Evolutionary conservation across 2,797 vertebrate species (phyloP).

Genomic region (Myotis pilosus): DNA sequence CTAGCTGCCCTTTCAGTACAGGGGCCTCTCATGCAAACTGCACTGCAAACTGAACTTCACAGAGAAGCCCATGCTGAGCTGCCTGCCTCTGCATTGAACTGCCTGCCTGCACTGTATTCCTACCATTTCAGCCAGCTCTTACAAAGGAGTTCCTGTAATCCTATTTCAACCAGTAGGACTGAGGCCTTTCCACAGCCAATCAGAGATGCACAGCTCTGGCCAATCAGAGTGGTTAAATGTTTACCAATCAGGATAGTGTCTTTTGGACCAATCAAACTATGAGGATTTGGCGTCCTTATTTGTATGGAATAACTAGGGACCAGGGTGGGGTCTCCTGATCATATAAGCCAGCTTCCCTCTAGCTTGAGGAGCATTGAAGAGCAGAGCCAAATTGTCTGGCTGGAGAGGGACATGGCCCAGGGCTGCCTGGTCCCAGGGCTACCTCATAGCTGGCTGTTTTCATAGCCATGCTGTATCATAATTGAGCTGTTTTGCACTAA

Average conservation of each 20-base stretch:
- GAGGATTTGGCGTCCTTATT: neutral
- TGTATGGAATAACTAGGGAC: neutral
- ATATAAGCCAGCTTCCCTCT: neutral
- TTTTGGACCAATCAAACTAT: neutral
- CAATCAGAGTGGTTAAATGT: neutral
- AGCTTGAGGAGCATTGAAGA: neutral
- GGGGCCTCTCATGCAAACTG: neutral
- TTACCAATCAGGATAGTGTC: neutral
- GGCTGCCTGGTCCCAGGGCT: neutral
- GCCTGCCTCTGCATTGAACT: neutral
- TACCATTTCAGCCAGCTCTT: neutral
- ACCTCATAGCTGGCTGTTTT: neutral
- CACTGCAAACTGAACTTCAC: neutral
- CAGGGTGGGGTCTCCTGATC: neutral
- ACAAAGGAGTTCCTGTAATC: neutral
- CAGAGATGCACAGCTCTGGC: neutral
- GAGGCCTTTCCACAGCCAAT: neutral
- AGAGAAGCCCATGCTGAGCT: neutral
- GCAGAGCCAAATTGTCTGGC: neutral
- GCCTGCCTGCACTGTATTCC: neutral
- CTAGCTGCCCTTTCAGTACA: neutral
- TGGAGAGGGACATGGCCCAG: neutral
- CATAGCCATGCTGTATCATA: neutral
- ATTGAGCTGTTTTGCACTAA: neutral
- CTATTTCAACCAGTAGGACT: neutral